phyloP scores from a whole-genome alignment of 2,113 vertebrate genomes.

The Aptenodytes patagonicus region DNA sequence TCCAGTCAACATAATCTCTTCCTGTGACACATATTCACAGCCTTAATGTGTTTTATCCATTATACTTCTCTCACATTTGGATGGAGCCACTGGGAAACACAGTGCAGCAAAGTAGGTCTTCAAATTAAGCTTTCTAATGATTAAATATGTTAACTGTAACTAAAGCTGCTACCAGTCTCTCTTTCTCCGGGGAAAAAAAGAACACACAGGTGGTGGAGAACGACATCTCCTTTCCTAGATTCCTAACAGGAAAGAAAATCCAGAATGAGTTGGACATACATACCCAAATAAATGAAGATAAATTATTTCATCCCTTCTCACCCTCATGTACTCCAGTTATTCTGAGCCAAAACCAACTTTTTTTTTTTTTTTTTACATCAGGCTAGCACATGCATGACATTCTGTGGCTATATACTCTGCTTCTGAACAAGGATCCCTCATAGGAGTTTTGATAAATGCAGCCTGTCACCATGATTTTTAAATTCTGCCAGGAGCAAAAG shows the following conservation, averaged over 20 bases:
- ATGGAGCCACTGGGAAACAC: neutral
- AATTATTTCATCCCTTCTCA: neutral
- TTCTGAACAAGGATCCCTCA: neutral
- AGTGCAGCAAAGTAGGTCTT: constrained; percentile 12
- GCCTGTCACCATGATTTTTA: neutral
- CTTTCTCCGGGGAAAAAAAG: neutral
- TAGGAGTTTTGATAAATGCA: neutral
- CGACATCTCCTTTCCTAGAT: neutral
- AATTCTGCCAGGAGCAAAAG: neutral
- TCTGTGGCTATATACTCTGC: neutral
- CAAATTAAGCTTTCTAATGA: constrained; percentile 7
- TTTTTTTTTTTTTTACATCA: neutral
- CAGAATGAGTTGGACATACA: neutral
- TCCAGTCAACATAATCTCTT: neutral
- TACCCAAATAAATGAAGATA: neutral
- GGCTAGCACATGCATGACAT: neutral
- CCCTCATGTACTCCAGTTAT: neutral
- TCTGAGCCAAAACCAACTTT: neutral
- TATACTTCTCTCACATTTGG: neutral
- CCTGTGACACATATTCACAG: neutral
- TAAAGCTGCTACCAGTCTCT: constrained; percentile 2
- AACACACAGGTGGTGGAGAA: neutral
- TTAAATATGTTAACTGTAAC: constrained; percentile 48
- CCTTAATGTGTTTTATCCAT: neutral
- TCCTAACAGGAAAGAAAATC: neutral